Evolutionary conservation across 2,797 vertebrate genomes (phyloP).

Genomic region (Melanotaenia maccullochi): DNA sequence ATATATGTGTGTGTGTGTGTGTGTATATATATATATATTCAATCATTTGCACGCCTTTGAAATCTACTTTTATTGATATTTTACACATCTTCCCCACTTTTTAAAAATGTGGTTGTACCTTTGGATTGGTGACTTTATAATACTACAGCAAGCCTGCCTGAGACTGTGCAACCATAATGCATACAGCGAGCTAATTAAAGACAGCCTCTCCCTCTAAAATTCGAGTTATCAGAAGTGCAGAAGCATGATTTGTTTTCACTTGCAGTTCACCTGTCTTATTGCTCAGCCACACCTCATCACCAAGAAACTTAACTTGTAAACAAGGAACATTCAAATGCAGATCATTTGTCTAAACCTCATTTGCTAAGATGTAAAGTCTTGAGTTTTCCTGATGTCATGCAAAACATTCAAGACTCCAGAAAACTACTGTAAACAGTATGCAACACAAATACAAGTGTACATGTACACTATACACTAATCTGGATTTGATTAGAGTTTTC

Average conservation of each 20-base stretch:
- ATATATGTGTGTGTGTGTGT: no score
- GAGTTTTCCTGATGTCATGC: slow-evolving; percentile 52
- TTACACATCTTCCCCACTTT: not conserved
- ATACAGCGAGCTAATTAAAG: not conserved
- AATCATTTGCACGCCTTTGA: no score
- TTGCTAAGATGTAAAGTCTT: slow-evolving; percentile 48
- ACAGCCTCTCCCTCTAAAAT: not conserved
- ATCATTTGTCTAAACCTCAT: slow-evolving; percentile 58
- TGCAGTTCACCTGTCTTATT: slow-evolving; percentile 10
- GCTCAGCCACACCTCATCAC: slow-evolving; percentile 20
- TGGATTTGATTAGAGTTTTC: not conserved
- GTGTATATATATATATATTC: no score
- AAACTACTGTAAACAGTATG: not conserved
- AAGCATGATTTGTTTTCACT: slow-evolving; percentile 41
- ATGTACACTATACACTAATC: not conserved
- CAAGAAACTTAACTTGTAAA: slow-evolving; percentile 81
- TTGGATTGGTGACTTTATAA: no score
- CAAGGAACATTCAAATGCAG: slow-evolving; percentile 74
- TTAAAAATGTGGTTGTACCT: not conserved
- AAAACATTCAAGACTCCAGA: slow-evolving; percentile 50
- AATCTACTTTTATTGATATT: not conserved
- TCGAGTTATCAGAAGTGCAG: not conserved
- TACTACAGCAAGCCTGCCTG: no score
- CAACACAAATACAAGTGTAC: not conserved
- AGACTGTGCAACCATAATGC: not conserved